Base-by-base conservation (phyloP, 2,797 vertebrate genomes). In the Cryptoprocta ferox region DNA sequence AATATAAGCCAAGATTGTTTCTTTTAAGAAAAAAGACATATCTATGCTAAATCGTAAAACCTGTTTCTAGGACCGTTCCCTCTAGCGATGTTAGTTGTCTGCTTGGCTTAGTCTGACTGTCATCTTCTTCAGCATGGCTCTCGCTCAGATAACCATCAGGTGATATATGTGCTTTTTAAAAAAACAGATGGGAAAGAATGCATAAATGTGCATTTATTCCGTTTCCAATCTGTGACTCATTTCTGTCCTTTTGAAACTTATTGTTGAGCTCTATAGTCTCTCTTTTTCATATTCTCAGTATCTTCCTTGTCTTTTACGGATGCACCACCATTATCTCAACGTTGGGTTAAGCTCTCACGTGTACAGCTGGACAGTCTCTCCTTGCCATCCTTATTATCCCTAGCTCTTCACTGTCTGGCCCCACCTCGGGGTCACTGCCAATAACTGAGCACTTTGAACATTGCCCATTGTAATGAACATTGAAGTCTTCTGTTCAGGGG, bases 1-100 rank as follows among this genome's bases (percentile, higher is more conserved):
- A 97, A 98, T 97, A 98, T 97, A 95, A 95, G 6, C 42, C 59
- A 92, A 97, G 87, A 98, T 95, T 97, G 95, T 73, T 98, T 98
- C 97, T 94, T 96, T 87, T 92, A 97, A 98, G 97, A 96, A 97
- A 97, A 97, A 95, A 97, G 96, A 97, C 92, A 48, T 63, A 84
- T 82, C 96, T 94, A 94, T 94, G 96, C 95, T 95, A 32, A 19
- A 97, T 93, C 39, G 16, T 97, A 97, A 98, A 97, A 88, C 19
- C 32, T 1, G 0, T 79, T 76, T 82, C 92, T 85, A 2, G n/a
- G 85, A 94, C 89, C 50, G 32, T 91, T 95, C 78, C 95, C 96
- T 61, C 30, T 92, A 95, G 87, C n/a, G 5, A 71, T 24, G 56
- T 39, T n/a, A 18, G 78, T 92, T 96, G 94, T 96, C 95, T 75